A percentile compares a stretch with the other conserved stretches of the same genome.
phyloP scores from a whole-genome alignment of 2,888 invertebrate species.

The Phaedon cochleariae region DNA sequence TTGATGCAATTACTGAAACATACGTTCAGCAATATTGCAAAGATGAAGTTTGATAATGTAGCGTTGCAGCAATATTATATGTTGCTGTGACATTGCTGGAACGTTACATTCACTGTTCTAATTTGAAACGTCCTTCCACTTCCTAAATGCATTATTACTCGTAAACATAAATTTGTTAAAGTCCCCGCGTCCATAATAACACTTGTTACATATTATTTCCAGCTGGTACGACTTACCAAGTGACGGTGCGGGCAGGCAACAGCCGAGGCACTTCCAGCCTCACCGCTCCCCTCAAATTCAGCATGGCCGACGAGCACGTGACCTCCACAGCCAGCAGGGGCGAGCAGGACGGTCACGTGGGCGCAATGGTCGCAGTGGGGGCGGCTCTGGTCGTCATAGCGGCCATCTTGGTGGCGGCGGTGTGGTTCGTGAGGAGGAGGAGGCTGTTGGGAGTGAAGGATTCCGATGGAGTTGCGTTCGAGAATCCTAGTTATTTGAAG shows the following conservation, averaged over 20 bases:
- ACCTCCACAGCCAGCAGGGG: slow-evolving; percentile 73
- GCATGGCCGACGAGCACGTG: slow-evolving; percentile 77
- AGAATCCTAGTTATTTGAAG: slow-evolving; percentile 83
- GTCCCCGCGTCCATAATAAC: no score
- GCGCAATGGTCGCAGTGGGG: slow-evolving; percentile 72
- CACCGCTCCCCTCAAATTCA: slow-evolving; percentile 77
- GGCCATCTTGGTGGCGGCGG: slow-evolving; percentile 69
- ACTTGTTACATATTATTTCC: slow-evolving; percentile 12
- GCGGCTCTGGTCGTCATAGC: slow-evolving; percentile 71
- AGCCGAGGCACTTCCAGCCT: slow-evolving; percentile 74
- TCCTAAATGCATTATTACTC: no score
- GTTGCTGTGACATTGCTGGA: no score
- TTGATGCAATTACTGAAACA: no score
- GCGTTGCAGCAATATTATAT: no score
- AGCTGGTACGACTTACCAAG: slow-evolving; percentile 79
- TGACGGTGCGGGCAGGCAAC: slow-evolving; percentile 84
- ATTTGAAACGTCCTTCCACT: no score
- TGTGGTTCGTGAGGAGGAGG: slow-evolving; percentile 71
- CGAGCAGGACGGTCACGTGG: slow-evolving; percentile 65
- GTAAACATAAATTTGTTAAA: no score
- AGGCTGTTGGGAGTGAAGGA: slow-evolving; percentile 72
- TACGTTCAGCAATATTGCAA: no score
- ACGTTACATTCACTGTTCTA: no score
- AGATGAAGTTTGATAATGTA: no score
- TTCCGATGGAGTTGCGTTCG: slow-evolving; percentile 82